Evolutionary conservation across 2,113 vertebrate genomes (phyloP).

Genomic region (Saimiri boliviensis): DNA sequence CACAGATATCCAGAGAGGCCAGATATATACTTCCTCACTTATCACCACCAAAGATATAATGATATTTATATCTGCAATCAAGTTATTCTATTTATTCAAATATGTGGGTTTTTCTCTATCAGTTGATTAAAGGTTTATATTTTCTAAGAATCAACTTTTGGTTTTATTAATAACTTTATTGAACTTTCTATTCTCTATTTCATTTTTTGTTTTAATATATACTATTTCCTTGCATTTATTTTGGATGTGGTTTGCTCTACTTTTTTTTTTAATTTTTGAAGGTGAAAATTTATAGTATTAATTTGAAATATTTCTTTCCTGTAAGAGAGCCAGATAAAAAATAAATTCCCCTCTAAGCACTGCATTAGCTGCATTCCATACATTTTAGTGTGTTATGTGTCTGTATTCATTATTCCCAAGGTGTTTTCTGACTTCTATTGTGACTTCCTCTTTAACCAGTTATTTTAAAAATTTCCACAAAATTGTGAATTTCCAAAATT

Average conservation of each 20-base stretch:
- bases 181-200: neutral
- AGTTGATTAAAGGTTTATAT: neutral
- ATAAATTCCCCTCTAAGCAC: neutral
- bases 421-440: neutral
- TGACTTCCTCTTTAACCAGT: neutral
- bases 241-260: neutral
- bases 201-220: neutral
- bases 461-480: neutral
- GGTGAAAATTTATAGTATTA: neutral
- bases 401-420: neutral
- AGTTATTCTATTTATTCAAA: neutral
- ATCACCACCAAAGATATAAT: neutral
- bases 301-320: neutral
- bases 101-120: neutral
- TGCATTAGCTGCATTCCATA: neutral
- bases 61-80: neutral
- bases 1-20: neutral
- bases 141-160: neutral
- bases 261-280: neutral
- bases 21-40: neutral
- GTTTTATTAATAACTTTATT: neutral
- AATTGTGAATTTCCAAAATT: neutral
- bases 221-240: neutral
- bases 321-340: neutral
- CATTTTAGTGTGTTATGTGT: neutral